These are phyloP conservation scores for Sebastes hubbsi DNA, from an alignment of 2,797 vertebrate species.

Conservation along the genomic window DNA sequence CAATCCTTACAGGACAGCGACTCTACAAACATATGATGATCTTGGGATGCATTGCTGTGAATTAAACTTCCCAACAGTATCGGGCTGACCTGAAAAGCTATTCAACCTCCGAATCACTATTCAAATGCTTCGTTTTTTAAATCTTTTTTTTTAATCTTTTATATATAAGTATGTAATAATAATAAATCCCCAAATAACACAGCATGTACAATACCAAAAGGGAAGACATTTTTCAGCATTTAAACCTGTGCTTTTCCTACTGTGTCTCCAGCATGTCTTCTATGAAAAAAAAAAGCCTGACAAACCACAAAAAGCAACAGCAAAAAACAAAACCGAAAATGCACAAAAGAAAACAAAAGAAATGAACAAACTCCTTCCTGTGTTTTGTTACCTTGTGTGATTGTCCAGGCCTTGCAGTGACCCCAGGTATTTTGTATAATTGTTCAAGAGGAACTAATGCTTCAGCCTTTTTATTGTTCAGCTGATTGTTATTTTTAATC, in stretches of 20 bases:
- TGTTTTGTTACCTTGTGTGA: slow-evolving; percentile 38
- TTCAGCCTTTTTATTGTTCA: slow-evolving; percentile 73
- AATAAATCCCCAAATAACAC: too few relatives aligned
- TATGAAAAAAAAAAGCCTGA: background rate
- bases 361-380: slow-evolving; percentile 27
- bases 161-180: too few relatives aligned
- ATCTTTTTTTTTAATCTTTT: too few relatives aligned
- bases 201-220: too few relatives aligned
- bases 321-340: background rate
- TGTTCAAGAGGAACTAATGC: slow-evolving; percentile 44
- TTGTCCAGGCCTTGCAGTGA: slow-evolving; percentile 52
- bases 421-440: slow-evolving; percentile 36
- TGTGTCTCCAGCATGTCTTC: background rate
- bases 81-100: too few relatives aligned
- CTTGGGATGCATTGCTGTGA: too few relatives aligned
- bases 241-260: background rate
- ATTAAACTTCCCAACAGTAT: too few relatives aligned
- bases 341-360: slow-evolving; percentile 13
- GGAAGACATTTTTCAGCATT: background rate
- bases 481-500: slow-evolving; percentile 75
- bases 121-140: rapidly evolving
- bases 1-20: too few relatives aligned
- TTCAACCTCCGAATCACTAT: too few relatives aligned
- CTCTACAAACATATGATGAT: too few relatives aligned
- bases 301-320: background rate